These are phyloP conservation scores for Porites australiensis DNA, from an alignment of 64 coral and sea anemone species.

Conservation along the genomic window DNA sequence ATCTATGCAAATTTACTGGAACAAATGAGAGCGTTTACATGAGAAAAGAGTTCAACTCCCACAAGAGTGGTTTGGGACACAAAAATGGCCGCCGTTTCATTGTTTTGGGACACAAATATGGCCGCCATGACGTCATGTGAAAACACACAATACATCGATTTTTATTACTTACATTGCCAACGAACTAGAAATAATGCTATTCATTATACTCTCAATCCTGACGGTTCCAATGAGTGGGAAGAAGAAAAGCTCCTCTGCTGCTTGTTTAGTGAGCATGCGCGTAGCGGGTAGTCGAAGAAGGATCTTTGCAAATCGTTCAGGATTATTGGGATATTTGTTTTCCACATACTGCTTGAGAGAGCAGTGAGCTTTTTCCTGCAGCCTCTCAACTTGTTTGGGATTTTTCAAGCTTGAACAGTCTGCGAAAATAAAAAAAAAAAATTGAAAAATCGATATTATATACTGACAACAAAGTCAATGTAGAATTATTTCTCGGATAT, in stretches of 20 bases:
- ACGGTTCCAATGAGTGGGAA: constrained; percentile 83
- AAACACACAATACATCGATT: too few relatives aligned
- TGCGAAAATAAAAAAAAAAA: neutral
- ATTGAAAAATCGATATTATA: too few relatives aligned
- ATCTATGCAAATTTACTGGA: too few relatives aligned
- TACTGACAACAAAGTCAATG: too few relatives aligned
- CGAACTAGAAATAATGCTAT: constrained; percentile 81
- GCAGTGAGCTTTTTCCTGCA: constrained; percentile 86
- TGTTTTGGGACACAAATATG: too few relatives aligned
- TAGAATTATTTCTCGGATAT: too few relatives aligned
- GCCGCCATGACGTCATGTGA: too few relatives aligned
- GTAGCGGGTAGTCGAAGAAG: constrained; percentile 70
- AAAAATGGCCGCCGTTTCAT: too few relatives aligned
- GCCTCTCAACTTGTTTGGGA: constrained; percentile 73
- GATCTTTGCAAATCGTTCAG: constrained; percentile 88
- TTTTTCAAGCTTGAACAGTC: constrained; percentile 46
- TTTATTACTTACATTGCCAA: constrained; percentile 40
- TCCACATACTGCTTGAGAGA: constrained; percentile 84
- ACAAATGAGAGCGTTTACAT: too few relatives aligned
- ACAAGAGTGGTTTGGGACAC: too few relatives aligned
- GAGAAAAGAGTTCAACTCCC: too few relatives aligned
- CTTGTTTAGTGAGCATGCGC: constrained; percentile 44
- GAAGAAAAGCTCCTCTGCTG: constrained; percentile 86
- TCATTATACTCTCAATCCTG: constrained; percentile 90
- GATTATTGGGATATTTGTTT: constrained; percentile 53